These are phyloP conservation scores for Polypedilum vanderplanki DNA, from an alignment of 1,140 invertebrate species.

Conservation along the genomic window DNA sequence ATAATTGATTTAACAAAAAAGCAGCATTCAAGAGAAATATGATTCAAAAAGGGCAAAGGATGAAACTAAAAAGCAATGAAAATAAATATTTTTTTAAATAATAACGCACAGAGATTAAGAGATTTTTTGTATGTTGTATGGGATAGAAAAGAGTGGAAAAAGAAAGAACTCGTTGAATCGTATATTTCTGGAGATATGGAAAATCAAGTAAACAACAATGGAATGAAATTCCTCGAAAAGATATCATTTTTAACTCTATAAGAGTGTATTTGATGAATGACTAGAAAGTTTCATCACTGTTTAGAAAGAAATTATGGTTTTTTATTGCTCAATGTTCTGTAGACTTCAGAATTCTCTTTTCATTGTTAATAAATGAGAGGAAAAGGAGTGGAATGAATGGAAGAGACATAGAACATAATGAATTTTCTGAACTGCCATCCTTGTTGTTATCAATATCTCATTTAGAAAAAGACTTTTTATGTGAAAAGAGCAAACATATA, in stretches of 20 bases:
- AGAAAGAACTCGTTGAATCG: neutral
- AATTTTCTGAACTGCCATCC: neutral
- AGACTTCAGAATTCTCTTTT: neutral
- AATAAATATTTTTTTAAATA: neutral
- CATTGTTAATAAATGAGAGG: neutral
- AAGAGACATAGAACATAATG: neutral
- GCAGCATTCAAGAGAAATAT: neutral
- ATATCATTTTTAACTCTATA: neutral
- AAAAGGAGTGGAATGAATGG: neutral
- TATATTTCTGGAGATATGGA: slow-evolving; percentile 1
- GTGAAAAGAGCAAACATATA: neutral
- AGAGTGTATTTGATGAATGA: neutral
- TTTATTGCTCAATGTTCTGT: neutral
- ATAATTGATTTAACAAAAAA: slow-evolving; percentile 20
- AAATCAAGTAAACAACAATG: neutral
- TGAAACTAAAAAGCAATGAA: neutral
- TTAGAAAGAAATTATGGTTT: slow-evolving; percentile 5
- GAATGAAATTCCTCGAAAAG: neutral
- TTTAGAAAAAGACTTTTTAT: neutral
- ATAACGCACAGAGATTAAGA: neutral
- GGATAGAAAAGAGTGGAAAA: neutral
- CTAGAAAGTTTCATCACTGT: neutral
- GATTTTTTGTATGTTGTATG: neutral
- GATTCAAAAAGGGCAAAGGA: neutral
- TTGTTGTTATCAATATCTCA: neutral